Evolutionary conservation across 2,797 vertebrate genomes (phyloP).

Genomic region (Gallinago stenura): DNA sequence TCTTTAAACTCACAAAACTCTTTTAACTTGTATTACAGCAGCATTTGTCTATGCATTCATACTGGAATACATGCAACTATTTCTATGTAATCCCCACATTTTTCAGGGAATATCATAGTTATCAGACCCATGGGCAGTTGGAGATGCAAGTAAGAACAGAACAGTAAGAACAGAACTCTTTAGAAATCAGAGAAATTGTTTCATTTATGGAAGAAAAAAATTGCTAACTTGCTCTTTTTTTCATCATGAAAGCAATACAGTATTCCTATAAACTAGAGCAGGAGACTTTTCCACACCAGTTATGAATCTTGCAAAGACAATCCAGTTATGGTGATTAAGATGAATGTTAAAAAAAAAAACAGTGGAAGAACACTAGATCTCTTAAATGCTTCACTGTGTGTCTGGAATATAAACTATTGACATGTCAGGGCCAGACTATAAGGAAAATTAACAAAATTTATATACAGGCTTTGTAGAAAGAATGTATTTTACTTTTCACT

Average conservation of each 20-base stretch:
- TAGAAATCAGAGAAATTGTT: background rate
- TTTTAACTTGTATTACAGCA: background rate
- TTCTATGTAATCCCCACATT: background rate
- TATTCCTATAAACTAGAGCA: background rate
- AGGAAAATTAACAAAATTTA: background rate
- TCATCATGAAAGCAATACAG: background rate
- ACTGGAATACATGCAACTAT: background rate
- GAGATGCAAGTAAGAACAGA: background rate
- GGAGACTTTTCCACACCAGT: background rate
- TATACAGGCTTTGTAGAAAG: background rate
- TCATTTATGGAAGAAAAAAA: background rate
- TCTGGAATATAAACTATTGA: background rate
- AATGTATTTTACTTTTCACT: background rate
- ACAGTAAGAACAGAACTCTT: background rate
- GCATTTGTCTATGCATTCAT: background rate
- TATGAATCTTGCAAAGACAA: background rate
- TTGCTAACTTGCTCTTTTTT: background rate
- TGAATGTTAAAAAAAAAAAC: background rate
- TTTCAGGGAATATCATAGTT: background rate
- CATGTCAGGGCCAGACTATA: background rate
- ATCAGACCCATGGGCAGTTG: background rate
- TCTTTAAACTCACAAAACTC: background rate
- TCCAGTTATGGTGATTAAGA: background rate
- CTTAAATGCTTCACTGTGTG: background rate
- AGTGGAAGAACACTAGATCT: background rate